Evolutionary conservation across 2,113 vertebrate species (phyloP), one percentile per base, ranked within the genome.

Genomic region (Scolopax mira): DNA sequence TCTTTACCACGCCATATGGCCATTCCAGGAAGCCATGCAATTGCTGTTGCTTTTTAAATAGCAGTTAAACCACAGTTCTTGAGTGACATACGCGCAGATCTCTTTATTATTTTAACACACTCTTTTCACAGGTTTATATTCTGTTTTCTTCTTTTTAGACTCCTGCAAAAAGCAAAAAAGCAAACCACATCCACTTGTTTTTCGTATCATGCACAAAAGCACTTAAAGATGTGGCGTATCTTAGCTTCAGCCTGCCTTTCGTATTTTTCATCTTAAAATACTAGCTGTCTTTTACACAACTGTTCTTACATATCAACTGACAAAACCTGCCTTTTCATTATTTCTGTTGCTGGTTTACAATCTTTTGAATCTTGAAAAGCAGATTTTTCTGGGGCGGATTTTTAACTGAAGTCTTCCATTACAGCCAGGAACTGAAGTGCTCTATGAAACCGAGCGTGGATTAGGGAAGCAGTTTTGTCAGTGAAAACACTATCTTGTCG

Each of bases 121-220:
- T 55, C 55, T 77, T 78, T 64, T 94, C 79, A 60, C 87, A 24
- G 54, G 72, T 81, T 88, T 67, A 30, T 72, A 78, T 90, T 95
- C 44, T 83, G 64, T 94, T 90, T 96, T 93, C 84, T 93, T 89
- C 71, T 79, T 55, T 62, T 77, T 78, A 93, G 73, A 55, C 61
- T 67, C 69, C 66, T 94, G 60, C 89, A 80, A 87, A 87, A 91
- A 80, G 87, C 51, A 58, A 31, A 90, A 87, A 77, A 85, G 49
- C 61, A 94, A 95, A 96, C 93, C 91, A 96, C 85, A 96, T 94
- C 88, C 66, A 92, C 95, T 93, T 97, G 94, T 91, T 94, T 97
- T 95, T 95, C 66, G 0, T 96, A 89, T 48, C 25, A 0, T 70
- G 70, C 66, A 79, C 80, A 93, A 82, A 94, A 91, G 85, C 85